A percentile compares a stretch with the other conserved stretches of the same genome.
These are phyloP conservation scores for Myzus persicae DNA, from an alignment of 1,140 invertebrate genomes.

Conservation along the genomic window DNA sequence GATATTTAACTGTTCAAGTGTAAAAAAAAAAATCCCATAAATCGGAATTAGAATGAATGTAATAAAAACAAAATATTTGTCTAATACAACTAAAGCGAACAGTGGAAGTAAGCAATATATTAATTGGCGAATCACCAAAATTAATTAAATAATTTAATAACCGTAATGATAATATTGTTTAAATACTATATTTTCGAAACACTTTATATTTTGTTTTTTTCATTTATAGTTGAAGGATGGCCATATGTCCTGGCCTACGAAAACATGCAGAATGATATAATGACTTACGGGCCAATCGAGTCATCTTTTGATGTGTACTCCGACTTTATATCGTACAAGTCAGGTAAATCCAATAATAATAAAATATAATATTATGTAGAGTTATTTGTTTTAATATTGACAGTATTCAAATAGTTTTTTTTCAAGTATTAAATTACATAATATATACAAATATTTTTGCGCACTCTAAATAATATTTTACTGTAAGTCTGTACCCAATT, in stretches of 20 bases:
- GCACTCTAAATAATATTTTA: not conserved
- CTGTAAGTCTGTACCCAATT: not conserved
- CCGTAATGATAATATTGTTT: not conserved
- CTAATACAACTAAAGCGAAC: too few relatives aligned
- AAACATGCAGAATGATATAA: slow-evolving; percentile 32
- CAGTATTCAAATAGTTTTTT: not conserved
- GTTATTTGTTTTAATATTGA: not conserved
- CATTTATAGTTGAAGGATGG: not conserved
- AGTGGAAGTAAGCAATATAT: too few relatives aligned
- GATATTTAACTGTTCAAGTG: too few relatives aligned
- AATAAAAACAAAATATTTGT: too few relatives aligned
- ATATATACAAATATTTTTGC: too few relatives aligned
- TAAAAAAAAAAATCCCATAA: too few relatives aligned
- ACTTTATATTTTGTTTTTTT: not conserved
- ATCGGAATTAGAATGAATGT: too few relatives aligned
- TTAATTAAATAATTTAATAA: not conserved
- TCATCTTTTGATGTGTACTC: slow-evolving; percentile 37
- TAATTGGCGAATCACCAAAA: not conserved
- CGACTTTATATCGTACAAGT: slow-evolving; percentile 53
- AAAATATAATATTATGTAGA: not conserved
- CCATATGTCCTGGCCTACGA: not conserved
- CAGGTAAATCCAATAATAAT: slow-evolving; percentile 11
- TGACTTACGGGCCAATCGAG: slow-evolving; percentile 42
- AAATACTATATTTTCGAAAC: too few relatives aligned
- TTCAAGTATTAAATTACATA: too few relatives aligned